phyloP scores from a whole-genome alignment of 2,113 vertebrate genomes.

The Chaetops frenatus region DNA sequence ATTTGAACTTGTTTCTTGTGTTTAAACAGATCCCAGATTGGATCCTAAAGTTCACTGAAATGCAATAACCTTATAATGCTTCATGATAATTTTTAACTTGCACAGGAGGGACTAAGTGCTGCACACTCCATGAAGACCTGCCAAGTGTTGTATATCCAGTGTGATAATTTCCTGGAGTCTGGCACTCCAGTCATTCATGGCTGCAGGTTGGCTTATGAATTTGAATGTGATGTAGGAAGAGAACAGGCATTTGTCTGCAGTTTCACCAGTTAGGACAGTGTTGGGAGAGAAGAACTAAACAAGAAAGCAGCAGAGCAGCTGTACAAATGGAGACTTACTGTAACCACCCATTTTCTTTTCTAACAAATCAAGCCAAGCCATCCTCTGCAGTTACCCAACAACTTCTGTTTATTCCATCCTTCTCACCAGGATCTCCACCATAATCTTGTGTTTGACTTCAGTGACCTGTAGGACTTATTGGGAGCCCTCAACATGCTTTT shows the following conservation, averaged over 20 bases:
- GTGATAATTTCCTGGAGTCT: background rate
- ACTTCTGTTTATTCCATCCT: background rate
- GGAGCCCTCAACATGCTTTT: background rate
- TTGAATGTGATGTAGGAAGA: background rate
- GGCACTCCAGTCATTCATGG: background rate
- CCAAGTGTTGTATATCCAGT: background rate
- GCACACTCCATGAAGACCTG: background rate
- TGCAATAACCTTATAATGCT: background rate
- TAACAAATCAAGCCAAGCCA: background rate
- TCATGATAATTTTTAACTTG: background rate
- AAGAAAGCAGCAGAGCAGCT: background rate
- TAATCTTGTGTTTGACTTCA: background rate
- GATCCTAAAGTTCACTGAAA: background rate
- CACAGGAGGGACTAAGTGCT: background rate
- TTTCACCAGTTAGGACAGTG: background rate
- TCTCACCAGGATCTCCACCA: background rate
- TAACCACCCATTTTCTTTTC: background rate
- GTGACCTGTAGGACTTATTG: background rate
- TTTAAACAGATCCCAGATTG: background rate
- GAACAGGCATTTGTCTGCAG: background rate
- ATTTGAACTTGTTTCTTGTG: background rate
- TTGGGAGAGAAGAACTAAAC: background rate
- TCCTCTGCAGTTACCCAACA: background rate
- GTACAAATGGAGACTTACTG: background rate
- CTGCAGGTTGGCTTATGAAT: background rate